Evolutionary conservation across 2,113 vertebrate genomes (phyloP), one percentile per base, ranked within the genome.

Genomic region (Grammomys dolichurus): DNA sequence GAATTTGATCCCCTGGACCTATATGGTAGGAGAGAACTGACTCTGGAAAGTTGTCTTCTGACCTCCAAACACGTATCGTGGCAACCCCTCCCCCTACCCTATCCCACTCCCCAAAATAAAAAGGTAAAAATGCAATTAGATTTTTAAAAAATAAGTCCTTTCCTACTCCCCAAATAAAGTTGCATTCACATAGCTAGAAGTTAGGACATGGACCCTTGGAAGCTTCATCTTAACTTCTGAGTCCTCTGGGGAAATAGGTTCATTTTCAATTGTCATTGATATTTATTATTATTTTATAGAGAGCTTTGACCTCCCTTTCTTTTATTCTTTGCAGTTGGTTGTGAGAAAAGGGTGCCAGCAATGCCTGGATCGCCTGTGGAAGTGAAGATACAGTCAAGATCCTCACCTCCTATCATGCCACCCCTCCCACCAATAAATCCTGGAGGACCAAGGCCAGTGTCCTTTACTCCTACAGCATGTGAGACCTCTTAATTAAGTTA

Each of bases 361-460:
- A 99, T 99, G 99, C 99, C 99, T 97, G 99, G 99, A 97, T 99
- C 99, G 95, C 99, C 99, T 73, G 99, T 99, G 99, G 99, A 99
- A 99, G 99, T 99, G 98, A 99, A 99, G 98, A 99, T 99, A 97
- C 99, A 99, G 98, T 99, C 99, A 98, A 99, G 99, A 98, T 99
- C 99, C 94, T 99, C 99, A 97, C 99, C 99, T 97, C 99, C 99
- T 98, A 99, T 98, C 77, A 99, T 99, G 99, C 99, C 99, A 1
- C 99, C 99, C 11, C 98, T 99, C 96, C 99, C 99, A 60, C 99
- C 99, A 3, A 98, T 99, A 97, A 99, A 99, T 98, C 98, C 99
- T 0, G 99, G 99, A 0, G 99, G 99, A 80, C 99, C 99, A 20
- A 99, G 99, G 11, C 99, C 99, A 0, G 99, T 99, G 94, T 99